phyloP scores from a whole-genome alignment of 2,888 invertebrate species.

The Podotricha telesiphe region DNA sequence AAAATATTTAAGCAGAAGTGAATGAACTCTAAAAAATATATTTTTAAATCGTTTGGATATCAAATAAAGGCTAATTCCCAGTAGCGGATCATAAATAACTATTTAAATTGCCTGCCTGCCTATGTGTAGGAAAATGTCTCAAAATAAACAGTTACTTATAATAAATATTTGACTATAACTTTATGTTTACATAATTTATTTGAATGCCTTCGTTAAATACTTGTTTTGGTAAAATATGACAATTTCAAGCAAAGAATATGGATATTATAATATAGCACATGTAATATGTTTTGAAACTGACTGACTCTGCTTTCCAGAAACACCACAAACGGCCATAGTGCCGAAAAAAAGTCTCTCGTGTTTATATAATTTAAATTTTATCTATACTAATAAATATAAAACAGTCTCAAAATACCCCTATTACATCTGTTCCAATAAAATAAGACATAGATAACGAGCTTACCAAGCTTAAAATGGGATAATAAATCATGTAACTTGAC shows the following conservation, averaged over 20 bases:
- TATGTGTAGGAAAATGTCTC: slow-evolving; percentile 22
- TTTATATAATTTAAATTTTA: too few relatives aligned
- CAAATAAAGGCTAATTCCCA: background rate
- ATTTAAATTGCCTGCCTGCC: slow-evolving; percentile 1
- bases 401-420: too few relatives aligned
- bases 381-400: too few relatives aligned
- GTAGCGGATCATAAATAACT: slow-evolving; percentile 1
- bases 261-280: background rate
- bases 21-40: slow-evolving; percentile 13
- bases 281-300: too few relatives aligned
- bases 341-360: too few relatives aligned
- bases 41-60: background rate
- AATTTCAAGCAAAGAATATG: slow-evolving; percentile 1
- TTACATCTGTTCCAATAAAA: too few relatives aligned
- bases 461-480: background rate
- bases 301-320: too few relatives aligned
- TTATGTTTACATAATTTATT: slow-evolving; percentile 4
- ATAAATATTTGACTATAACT: slow-evolving; percentile 9
- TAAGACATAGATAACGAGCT: too few relatives aligned
- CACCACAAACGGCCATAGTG: too few relatives aligned
- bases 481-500: background rate
- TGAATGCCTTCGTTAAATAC: slow-evolving; percentile 16
- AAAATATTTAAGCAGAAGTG: slow-evolving; percentile 12
- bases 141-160: slow-evolving; percentile 22
- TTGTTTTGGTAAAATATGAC: background rate